Evolutionary conservation across 2,888 invertebrate genomes (phyloP), one percentile per base, ranked within the genome.

Genomic region (Ditula angustiorana): DNA sequence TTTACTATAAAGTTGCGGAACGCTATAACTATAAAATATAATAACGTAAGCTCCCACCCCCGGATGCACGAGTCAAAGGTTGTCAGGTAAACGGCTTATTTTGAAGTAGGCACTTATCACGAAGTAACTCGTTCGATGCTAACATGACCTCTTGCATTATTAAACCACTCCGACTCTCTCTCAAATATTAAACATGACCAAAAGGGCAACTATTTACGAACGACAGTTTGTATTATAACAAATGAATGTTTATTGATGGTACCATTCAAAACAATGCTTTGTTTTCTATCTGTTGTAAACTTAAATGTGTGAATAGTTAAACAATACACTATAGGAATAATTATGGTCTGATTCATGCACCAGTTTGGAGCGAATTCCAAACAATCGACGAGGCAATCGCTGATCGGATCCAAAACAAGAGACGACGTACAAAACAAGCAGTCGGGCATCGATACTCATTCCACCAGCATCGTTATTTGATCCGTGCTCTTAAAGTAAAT

Each of bases 341-440:
- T 69, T 70, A 66, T 74, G 73, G 73, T 68, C 60, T 67, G 66
- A 79, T 75, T 78, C 83, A 82, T 79, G 73, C 69, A 66, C 68
- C 67, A 69, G 70, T 71, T 79, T 76, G 73, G 75, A 74, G 49
- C 73, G 73, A 77, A 84, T 82, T 71, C 84, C 88, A 77, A 88
- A 88, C 88, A 88, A 80, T 60, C 74, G 60, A 52, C 69, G 23
- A 61, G 58, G 70, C 69, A 72, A 71, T 71, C 73, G 69, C 71
- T 71, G 67, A 64, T 69, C 71, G 72, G 72, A 83, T 76, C 69
- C 80, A 83, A 82, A 88, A 88, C 89, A 88, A 74, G 71, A 69
- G 66, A 68, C 66, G 68, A 57, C 70, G 67, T 62, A 70, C 74
- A 75, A 79, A 74, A 75, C 79, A 79, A 77, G 71, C 82, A 86